Evolutionary conservation across 2,797 vertebrate species (phyloP), one percentile per base, ranked within the genome.

Genomic region (Intellagama lesueurii): DNA sequence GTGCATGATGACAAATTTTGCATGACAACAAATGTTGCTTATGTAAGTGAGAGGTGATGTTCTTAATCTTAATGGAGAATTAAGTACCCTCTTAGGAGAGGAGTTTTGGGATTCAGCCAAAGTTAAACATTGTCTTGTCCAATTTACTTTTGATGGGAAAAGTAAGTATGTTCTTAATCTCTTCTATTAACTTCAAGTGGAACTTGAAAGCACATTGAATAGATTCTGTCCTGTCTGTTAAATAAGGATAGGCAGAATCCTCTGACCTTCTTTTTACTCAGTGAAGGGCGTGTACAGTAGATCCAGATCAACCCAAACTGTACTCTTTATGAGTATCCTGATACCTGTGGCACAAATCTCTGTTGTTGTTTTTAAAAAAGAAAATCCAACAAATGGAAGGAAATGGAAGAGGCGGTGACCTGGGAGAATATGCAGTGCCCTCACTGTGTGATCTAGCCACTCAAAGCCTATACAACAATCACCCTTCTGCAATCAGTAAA

Each of bases 1-100:
- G 80, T 96, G 97, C 97, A 97, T 97, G 97, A 95, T 87, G 76
- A 95, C 70, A 88, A 95, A 91, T 92, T 96, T 94, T 97, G 97
- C 97, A 97, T 97, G 97, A n/a, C 82, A 95, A 95, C 95, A 94
- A 95, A 94, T 95, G 30, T 40, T 90, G 84, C 80, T 93, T 96
- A 95, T 93, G 90, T 90, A 96, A 95, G 91, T 95, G 88, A 96
- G 93, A 95, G 90, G 95, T 96, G 93, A 89, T 91, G 92, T 92
- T 87, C 94, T 94, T 88, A 91, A 94, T 87, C 49, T 90, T 94
- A 91, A 87, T 87, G 95, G 92, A 92, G 93, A 92, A 93, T 95
- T 44, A 94, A 87, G 85, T 90, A 84, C 91, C 86, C 91, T 82
- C 52, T 86, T 86, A 91, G 6, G 91, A 91, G 73, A 75, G 35